These are phyloP conservation scores for Leptodactylus fuscus DNA, from an alignment of 2,113 vertebrate genomes.

Conservation along the genomic window DNA sequence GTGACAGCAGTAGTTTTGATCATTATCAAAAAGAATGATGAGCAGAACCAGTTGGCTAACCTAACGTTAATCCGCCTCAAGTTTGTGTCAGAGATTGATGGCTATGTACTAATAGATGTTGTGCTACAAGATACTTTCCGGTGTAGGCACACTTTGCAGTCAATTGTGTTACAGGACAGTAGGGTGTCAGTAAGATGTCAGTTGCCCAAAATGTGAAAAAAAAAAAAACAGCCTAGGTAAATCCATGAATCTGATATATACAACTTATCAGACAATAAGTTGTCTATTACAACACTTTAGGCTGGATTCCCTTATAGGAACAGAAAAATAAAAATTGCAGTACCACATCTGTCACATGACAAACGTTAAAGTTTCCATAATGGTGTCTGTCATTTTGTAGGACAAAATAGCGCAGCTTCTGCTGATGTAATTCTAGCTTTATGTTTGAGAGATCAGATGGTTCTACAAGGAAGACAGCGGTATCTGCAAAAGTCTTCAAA, in stretches of 20 bases:
- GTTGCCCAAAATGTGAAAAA: neutral
- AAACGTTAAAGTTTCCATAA: no score
- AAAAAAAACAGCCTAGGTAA: neutral
- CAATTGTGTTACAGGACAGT: neutral
- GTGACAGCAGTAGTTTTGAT: slow-evolving; percentile 32
- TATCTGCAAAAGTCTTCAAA: no score
- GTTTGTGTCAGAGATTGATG: slow-evolving; percentile 47
- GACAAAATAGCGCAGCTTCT: no score
- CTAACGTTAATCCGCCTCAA: slow-evolving; percentile 37
- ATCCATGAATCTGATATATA: neutral
- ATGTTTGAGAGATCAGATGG: no score
- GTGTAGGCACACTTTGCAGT: neutral
- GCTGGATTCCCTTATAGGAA: no score
- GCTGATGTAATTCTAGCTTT: no score
- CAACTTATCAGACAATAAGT: no score
- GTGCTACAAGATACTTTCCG: slow-evolving; percentile 8
- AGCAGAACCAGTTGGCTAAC: slow-evolving; percentile 51
- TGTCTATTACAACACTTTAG: no score
- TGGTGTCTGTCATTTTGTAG: no score
- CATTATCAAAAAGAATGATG: slow-evolving; percentile 52
- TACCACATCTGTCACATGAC: no score
- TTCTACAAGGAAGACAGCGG: no score
- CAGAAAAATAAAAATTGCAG: no score
- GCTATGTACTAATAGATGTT: slow-evolving; percentile 18
- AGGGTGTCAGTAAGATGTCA: neutral